Percentiles rank a stretch among this genome's conserved stretches.
Conservation (phyloP, 2,888 invertebrate genomes). For the Rambutsinella grinnellia region DNA sequence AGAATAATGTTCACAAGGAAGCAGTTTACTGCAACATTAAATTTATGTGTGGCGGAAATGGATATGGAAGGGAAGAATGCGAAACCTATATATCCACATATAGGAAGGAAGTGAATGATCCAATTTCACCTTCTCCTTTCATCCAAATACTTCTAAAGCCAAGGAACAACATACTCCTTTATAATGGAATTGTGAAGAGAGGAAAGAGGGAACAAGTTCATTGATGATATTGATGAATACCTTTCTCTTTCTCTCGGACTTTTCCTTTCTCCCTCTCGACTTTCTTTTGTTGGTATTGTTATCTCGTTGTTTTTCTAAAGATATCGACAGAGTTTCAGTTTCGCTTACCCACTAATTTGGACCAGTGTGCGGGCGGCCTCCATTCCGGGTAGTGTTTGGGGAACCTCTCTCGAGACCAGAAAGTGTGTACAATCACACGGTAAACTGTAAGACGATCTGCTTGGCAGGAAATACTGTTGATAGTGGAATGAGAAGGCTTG, state of each 20-base stretch:
- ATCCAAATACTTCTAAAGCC: too few relatives aligned
- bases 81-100: slow-evolving; percentile 31
- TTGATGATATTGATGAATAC: slow-evolving; percentile 11
- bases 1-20: neutral
- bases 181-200: neutral
- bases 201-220: neutral
- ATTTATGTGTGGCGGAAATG: slow-evolving; percentile 28
- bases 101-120: slow-evolving; percentile 42
- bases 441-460: slow-evolving; percentile 90
- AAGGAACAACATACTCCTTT: too few relatives aligned
- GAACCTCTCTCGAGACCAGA: slow-evolving; percentile 91
- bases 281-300: neutral
- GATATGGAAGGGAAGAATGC: slow-evolving; percentile 20
- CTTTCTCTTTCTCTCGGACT: slow-evolving; percentile 5
- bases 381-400: slow-evolving; percentile 95
- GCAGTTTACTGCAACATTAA: slow-evolving; percentile 19
- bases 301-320: too few relatives aligned
- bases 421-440: slow-evolving; percentile 89
- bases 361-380: slow-evolving; percentile 95
- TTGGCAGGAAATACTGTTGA: slow-evolving; percentile 72
- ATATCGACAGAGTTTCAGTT: too few relatives aligned
- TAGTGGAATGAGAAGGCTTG: slow-evolving; percentile 46
- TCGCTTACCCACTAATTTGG: slow-evolving; percentile 89
- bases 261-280: neutral
- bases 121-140: slow-evolving; percentile 23